Evolutionary conservation across 2,113 vertebrate species (phyloP), one percentile per base, ranked within the genome.

Genomic region (Natator depressus): DNA sequence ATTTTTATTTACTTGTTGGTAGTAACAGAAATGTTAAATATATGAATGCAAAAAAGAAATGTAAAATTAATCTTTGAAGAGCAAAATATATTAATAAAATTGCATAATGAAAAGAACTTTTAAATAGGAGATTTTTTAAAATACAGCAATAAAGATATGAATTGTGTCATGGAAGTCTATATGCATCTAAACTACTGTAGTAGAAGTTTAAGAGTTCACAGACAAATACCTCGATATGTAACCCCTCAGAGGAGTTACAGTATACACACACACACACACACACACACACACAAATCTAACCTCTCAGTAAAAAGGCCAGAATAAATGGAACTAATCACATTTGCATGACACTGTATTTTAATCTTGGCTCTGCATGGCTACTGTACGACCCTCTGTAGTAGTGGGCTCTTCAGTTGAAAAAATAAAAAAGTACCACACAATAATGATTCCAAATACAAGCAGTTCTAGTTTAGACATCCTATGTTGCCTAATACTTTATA

Each of bases 91-190:
- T 27, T 16, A 46, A 78, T 62, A 13, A 75, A 92, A 87, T 55
- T 69, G 24, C 27, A 79, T 19, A 2, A 1, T 53, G 78, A 35
- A 84, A 31, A 88, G 27, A 10, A 84, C 50, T 53, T 84, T 84
- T 49, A 85, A 89, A 47, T 46, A n/a, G 35, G 62, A n/a, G 57
- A 31, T 57, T 91, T 95, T 59, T 13, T 46, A 89, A 76, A 92
- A 95, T 65, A 51, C 8, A 94, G 75, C 95, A 93, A 91, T 96
- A 92, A 97, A 98, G 96, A 97, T 98, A 85, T 75, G 89, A 49
- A 29, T 10, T 86, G 53, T 35, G 82, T 47, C 29, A 80, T 78
- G 53, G 20, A 80, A 95, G 88, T 95, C 72, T 91, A 87, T 54
- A 89, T 89, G 80, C 81, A 92, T 79, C 81, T 55, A 72, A 97